Conservation (phyloP, 2,888 invertebrate genomes). For the Sesia apiformis region DNA sequence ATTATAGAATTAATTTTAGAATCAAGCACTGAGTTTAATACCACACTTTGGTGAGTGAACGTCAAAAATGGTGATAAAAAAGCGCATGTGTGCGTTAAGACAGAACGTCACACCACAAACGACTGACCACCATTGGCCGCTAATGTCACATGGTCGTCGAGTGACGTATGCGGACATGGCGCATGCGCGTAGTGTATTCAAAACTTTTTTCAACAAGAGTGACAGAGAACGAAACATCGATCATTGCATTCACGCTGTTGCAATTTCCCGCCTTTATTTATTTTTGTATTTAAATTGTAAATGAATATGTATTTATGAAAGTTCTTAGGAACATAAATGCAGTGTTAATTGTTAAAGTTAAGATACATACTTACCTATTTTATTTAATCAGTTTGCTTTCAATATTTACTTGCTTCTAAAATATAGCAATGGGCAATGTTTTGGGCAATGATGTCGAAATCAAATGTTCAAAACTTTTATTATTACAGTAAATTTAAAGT, state of each 20-base stretch:
- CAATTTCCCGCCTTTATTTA: not conserved
- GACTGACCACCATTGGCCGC: slow-evolving; percentile 44
- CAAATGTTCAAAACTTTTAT: too few relatives aligned
- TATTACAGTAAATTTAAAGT: too few relatives aligned
- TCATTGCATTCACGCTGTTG: not conserved
- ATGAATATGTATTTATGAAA: too few relatives aligned
- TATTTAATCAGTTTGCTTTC: too few relatives aligned
- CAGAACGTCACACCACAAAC: slow-evolving; percentile 40
- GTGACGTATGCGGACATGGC: slow-evolving; percentile 46
- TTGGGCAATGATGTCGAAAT: too few relatives aligned
- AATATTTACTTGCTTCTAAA: too few relatives aligned
- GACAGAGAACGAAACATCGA: slow-evolving; percentile 18
- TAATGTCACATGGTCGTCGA: slow-evolving; percentile 37
- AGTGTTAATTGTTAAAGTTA: too few relatives aligned
- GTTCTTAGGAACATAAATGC: too few relatives aligned
- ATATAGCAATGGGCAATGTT: too few relatives aligned
- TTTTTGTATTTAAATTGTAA: too few relatives aligned
- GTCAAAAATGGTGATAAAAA: slow-evolving; percentile 40
- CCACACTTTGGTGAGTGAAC: slow-evolving; percentile 21
- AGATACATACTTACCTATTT: too few relatives aligned
- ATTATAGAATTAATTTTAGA: slow-evolving; percentile 15
- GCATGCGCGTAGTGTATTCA: slow-evolving; percentile 48
- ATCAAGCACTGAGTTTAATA: not conserved
- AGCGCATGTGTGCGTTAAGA: slow-evolving; percentile 26
- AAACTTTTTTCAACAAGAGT: slow-evolving; percentile 37